These are phyloP conservation scores for Nyctalus aviator DNA, from an alignment of 2,797 vertebrate species.

Conservation along the genomic window DNA sequence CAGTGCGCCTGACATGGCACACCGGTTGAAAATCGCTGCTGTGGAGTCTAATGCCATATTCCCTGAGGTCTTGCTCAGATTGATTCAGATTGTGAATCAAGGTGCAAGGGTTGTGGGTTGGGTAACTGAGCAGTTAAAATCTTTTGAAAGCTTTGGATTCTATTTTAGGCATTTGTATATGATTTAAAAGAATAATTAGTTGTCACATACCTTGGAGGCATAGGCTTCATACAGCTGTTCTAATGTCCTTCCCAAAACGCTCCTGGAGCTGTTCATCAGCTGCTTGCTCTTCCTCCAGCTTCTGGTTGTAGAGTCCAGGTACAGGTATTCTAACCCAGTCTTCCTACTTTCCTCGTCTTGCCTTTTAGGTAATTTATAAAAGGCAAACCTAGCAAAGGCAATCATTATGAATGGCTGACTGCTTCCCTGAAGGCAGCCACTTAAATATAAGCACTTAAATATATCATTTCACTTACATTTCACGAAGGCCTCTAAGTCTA, in stretches of 20 bases:
- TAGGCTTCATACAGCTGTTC: conserved; percentile 90
- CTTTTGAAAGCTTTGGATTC: conserved; percentile 23
- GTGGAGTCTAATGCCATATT: neutral
- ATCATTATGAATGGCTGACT: conserved; percentile 36
- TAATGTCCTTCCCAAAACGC: conserved; percentile 91
- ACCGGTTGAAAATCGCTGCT: neutral
- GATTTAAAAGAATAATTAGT: conserved; percentile 29
- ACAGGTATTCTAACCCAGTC: conserved; percentile 94
- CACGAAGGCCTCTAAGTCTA: neutral
- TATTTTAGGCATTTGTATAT: neutral
- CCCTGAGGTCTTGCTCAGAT: neutral
- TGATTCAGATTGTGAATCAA: neutral
- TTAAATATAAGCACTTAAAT: neutral
- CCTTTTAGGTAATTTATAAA: conserved; percentile 94
- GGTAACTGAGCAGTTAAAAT: neutral
- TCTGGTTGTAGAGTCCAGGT: conserved; percentile 90
- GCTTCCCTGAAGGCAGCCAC: neutral
- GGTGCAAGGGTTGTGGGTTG: neutral
- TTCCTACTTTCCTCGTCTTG: conserved; percentile 81
- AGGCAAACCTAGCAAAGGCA: conserved; percentile 90
- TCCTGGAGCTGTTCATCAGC: conserved; percentile 90
- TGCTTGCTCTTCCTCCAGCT: conserved; percentile 91
- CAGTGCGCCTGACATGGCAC: neutral
- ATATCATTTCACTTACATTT: neutral
- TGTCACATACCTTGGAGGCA: conserved; percentile 88